Evolutionary conservation across 2,888 invertebrate genomes (phyloP).

Genomic region (Scaeva pyrastri): DNA sequence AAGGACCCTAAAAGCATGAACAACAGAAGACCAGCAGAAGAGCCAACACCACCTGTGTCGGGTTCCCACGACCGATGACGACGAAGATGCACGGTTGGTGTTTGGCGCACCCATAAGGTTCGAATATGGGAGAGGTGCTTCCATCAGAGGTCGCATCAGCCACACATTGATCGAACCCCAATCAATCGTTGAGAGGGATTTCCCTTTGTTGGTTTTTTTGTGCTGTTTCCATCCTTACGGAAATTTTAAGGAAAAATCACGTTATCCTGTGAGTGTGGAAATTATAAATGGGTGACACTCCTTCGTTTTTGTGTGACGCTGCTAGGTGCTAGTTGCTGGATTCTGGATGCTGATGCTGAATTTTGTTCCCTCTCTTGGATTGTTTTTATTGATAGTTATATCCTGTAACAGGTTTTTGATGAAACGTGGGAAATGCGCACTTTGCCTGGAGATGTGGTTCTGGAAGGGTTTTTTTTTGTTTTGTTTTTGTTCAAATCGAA

Average conservation of each 20-base stretch:
- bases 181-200: slow-evolving; percentile 59
- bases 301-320: neutral
- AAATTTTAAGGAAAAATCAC: slow-evolving; percentile 59
- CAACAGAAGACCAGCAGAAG: no score
- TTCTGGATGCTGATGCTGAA: slow-evolving; percentile 24
- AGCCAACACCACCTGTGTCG: slow-evolving; percentile 58
- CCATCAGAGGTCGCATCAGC: neutral
- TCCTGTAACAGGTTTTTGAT: slow-evolving; percentile 75
- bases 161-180: slow-evolving; percentile 59
- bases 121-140: neutral
- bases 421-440: slow-evolving; percentile 61
- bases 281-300: slow-evolving; percentile 70
- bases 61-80: slow-evolving; percentile 61
- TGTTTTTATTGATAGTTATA: slow-evolving; percentile 56
- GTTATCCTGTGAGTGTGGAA: slow-evolving; percentile 61
- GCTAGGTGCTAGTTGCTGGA: slow-evolving; percentile 22
- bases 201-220: slow-evolving; percentile 18
- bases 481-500: slow-evolving; percentile 5
- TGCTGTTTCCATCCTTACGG: slow-evolving; percentile 16
- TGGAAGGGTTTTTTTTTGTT: slow-evolving; percentile 10
- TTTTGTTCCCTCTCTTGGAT: slow-evolving; percentile 3
- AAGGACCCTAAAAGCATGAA: slow-evolving; percentile 30
- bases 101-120: slow-evolving; percentile 61
- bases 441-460: neutral
- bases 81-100: neutral